phyloP scores from a whole-genome alignment of 2,797 vertebrate genomes.

The Sebastes itinus region DNA sequence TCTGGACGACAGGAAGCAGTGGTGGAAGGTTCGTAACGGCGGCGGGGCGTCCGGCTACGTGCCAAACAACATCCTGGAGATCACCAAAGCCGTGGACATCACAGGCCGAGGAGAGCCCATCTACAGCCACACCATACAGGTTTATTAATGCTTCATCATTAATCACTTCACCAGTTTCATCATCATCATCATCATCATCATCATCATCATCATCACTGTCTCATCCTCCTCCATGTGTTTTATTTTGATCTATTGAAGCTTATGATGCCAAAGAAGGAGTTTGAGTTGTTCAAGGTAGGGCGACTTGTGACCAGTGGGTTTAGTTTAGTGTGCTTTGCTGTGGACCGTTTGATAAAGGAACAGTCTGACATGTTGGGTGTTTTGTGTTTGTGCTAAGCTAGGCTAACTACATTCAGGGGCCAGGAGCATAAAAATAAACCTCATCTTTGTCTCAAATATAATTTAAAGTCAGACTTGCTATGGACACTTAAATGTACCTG shows the following conservation, averaged over 20 bases:
- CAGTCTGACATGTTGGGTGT: constrained; percentile 17
- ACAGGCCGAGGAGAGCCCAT: constrained; percentile 82
- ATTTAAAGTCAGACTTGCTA: too few species aligned
- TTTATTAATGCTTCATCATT: neutral
- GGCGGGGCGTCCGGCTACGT: constrained; percentile 89
- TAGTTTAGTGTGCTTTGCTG: constrained; percentile 20
- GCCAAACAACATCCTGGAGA: constrained; percentile 98
- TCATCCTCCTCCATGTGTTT: constrained; percentile 12
- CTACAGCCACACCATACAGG: constrained; percentile 94
- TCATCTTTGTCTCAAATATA: too few species aligned
- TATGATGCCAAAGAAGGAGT: constrained; percentile 99
- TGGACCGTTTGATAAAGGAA: constrained; percentile 35
- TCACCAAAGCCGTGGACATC: constrained; percentile 82
- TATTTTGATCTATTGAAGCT: constrained; percentile 82
- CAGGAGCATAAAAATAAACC: too few species aligned
- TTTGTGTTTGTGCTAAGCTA: neutral
- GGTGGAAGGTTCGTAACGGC: constrained; percentile 95
- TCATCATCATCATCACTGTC: neutral
- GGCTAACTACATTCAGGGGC: neutral
- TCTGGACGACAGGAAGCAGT: constrained; percentile 95
- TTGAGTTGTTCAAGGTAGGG: constrained; percentile 99
- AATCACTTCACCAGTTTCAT: neutral
- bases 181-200: neutral
- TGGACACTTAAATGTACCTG: too few species aligned
- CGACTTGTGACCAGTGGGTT: neutral